Evolutionary conservation across 92 coral and sea anemone species (phyloP), one percentile per base, ranked within the genome.

Genomic region (Parazoanthus swiftii): DNA sequence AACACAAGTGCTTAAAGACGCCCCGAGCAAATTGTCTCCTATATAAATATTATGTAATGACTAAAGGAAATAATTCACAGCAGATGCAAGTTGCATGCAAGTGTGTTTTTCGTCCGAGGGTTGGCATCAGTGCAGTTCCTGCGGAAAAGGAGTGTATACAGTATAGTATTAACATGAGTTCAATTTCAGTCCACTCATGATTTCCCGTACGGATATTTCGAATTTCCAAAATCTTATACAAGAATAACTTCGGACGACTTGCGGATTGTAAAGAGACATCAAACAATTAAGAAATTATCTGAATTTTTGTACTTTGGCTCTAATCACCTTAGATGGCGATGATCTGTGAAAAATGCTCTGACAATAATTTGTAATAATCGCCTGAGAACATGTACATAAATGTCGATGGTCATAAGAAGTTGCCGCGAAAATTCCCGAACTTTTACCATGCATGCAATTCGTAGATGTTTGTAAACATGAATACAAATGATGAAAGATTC

Each of bases 281-380:
- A 72, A 46, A 48, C 36, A 29, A 26, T 84, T 71, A 84, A 2
- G 51, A 38, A 70, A 46, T 48, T 46, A 21, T 84, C n/a, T 26
- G 77, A 46, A 71, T 84, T 39, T 72, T 84, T 84, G 85, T 44
- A 26, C 87, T 18, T 70, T 70, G 26, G 10, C 68, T 84, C 87
- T 72, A 46, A 84, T 48, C 63, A 25, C 66, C 37, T 42, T 39
- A 84, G 77, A 33, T 43, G 42, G 68, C 29, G 66, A 29, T 84
- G 79, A 71, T 46, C n/a, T 83, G 44, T 74, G 37, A 33, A 48
- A 72, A 46, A 5, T 39, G 80, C 25, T 76, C 15, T 25, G 80
- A 76, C 80, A 76, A 76, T 39, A 63, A 63, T 63, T 23, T 20
- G 70, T 63, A 23, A 63, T 20, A 63, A 63, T 76, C 29, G 25